Base-by-base conservation (phyloP, 64 coral and sea anemone species). In the Stichodactyla mertensii region DNA sequence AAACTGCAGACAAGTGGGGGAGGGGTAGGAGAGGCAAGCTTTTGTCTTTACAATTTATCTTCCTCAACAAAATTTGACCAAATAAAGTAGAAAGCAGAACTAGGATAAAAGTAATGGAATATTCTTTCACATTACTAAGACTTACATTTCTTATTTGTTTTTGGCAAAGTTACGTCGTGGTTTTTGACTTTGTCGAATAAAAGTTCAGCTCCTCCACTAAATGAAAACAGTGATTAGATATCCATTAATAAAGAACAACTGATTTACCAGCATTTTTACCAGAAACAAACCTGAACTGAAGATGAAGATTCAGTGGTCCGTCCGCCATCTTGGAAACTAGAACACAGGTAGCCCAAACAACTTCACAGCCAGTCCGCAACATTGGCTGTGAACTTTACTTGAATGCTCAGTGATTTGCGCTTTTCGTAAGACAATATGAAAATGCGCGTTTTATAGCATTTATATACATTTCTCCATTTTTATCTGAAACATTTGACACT, bases 121-220 rank as follows among this genome's bases (percentile, higher is more conserved):
- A 16, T 0, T 13, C 9, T 5, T 60, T 54, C 59, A 88, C 52
- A 24, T 55, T 52, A 16, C 16, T 12, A 10, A 7, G 16, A 98
- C 93, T 95, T 90, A 99, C 97, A 99, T 88, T 88, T 85, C 31
- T 88, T 85, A 12, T 91, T 85, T 60, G 74, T 51, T 55, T 86
- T 91, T 31, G 23, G 85, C 31, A 99, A 86, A 54, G 54, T 60
- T 74, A 93, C 90, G 23, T 95, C 82, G 59, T 99, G 97, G 61
- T 69, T 88, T 61, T 99, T 99, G n/a, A 95, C 91, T 92, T 95
- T 99, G 52, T 87, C 89, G 84, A 99, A 99, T 24, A 99, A 71
- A 62, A 99, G 88, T 60, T 99, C 97, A 14, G 97, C 97, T 79
- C 97, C 97, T 15, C 97, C 97, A 88, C 97, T 99, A 18, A 83